Evolutionary conservation across 2,888 invertebrate genomes (phyloP).

Genomic region (Cryptocheilus praepositus): DNA sequence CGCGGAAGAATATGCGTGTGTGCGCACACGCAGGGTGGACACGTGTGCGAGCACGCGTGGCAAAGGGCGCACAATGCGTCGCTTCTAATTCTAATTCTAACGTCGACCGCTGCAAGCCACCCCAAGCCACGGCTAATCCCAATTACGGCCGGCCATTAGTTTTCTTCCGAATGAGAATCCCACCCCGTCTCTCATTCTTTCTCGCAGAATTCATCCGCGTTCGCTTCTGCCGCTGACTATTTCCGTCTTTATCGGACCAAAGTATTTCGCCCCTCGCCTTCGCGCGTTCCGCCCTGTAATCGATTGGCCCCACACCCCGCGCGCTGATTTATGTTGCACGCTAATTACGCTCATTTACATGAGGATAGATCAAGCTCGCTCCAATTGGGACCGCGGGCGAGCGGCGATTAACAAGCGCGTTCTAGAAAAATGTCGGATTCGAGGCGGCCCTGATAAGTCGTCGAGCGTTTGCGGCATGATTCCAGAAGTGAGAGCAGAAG

Average conservation of each 20-base stretch:
- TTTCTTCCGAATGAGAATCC: slow-evolving; percentile 70
- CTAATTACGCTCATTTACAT: slow-evolving; percentile 73
- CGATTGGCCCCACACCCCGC: slow-evolving; percentile 26
- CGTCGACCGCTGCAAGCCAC: slow-evolving; percentile 34
- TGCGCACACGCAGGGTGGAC: not conserved
- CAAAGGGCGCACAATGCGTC: slow-evolving; percentile 7
- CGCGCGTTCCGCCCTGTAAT: too few species aligned
- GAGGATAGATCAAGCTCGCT: slow-evolving; percentile 65
- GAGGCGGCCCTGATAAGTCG: too few species aligned
- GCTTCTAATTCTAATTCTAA: slow-evolving; percentile 63
- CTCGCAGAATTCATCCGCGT: not conserved
- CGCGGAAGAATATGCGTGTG: not conserved
- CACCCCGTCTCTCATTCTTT: slow-evolving; percentile 26
- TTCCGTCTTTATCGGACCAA: slow-evolving; percentile 15
- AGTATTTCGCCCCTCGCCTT: slow-evolving; percentile 4
- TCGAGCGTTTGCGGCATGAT: too few species aligned
- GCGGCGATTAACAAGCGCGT: slow-evolving; percentile 32
- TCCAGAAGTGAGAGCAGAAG: too few species aligned
- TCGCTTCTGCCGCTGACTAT: not conserved
- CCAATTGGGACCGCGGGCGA: slow-evolving; percentile 58
- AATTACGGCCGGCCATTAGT: slow-evolving; percentile 73
- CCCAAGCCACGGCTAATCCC: slow-evolving; percentile 63
- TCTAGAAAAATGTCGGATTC: too few species aligned
- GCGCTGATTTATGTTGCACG: slow-evolving; percentile 70
- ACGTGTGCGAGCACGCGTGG: slow-evolving; percentile 15